phyloP scores from a whole-genome alignment of 2,113 vertebrate species.

The Lonchura striata region DNA sequence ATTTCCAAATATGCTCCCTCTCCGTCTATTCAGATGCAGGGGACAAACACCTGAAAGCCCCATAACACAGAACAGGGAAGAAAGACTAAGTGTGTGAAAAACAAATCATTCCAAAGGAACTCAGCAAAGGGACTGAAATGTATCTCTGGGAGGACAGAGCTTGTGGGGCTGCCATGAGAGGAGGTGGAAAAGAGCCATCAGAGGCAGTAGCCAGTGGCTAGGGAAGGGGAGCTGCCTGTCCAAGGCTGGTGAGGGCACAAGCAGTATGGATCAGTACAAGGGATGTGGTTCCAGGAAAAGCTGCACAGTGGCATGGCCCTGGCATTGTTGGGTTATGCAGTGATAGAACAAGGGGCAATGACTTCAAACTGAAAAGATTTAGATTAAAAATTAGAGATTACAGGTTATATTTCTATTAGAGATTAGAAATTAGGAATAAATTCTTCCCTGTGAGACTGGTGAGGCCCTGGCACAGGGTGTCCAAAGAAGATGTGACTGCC shows the following conservation, averaged over 20 bases:
- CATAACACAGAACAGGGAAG: not conserved
- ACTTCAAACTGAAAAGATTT: not conserved
- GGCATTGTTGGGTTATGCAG: not conserved
- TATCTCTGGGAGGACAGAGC: not conserved
- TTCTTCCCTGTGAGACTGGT: accelerated
- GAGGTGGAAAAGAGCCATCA: not conserved
- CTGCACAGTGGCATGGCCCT: accelerated
- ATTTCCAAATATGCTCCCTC: not conserved
- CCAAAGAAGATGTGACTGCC: not conserved
- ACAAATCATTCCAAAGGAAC: not conserved
- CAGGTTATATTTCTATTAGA: not conserved
- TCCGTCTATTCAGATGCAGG: not conserved
- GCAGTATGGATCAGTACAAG: not conserved
- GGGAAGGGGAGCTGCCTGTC: not conserved
- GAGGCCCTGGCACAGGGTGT: not conserved
- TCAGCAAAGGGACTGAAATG: accelerated
- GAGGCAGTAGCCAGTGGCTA: not conserved
- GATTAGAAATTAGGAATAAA: not conserved
- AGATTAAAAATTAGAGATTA: too few relatives aligned
- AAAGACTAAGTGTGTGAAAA: not conserved
- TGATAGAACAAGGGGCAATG: not conserved
- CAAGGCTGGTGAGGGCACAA: not conserved
- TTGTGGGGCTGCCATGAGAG: not conserved
- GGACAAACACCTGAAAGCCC: not conserved
- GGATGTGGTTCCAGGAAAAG: not conserved